Conservation (phyloP, 2,113 vertebrate genomes). For the Pedetes capensis region DNA sequence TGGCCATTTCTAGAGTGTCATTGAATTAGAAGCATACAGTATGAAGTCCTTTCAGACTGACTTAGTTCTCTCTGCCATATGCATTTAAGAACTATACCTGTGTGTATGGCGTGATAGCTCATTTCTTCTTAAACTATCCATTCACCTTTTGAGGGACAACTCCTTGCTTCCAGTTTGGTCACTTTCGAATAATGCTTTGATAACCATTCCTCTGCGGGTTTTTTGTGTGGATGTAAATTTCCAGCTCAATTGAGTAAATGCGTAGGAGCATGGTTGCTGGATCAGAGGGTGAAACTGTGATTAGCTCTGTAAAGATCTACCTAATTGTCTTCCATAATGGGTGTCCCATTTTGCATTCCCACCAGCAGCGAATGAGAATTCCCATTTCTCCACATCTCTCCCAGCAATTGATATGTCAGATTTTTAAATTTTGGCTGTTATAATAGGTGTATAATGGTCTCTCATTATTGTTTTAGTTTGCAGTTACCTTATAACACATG, state of each 20-base stretch:
- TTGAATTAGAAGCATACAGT: too few relatives aligned
- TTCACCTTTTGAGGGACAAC: not conserved
- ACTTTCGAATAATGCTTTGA: not conserved
- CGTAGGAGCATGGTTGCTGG: too few relatives aligned
- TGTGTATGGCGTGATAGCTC: not conserved
- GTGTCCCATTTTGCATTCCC: too few relatives aligned
- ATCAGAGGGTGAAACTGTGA: not conserved
- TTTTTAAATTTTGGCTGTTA: not conserved
- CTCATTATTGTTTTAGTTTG: not conserved
- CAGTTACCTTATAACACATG: not conserved
- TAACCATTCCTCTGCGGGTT: not conserved
- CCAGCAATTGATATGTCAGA: not conserved
- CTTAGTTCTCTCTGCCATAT: too few relatives aligned
- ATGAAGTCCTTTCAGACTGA: too few relatives aligned
- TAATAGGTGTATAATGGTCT: not conserved
- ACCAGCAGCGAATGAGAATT: too few relatives aligned
- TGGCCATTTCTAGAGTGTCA: too few relatives aligned
- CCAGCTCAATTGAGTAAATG: not conserved
- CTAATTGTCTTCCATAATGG: not conserved
- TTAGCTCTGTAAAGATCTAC: not conserved
- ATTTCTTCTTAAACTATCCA: not conserved
- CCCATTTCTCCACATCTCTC: too few relatives aligned
- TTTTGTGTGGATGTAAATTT: not conserved
- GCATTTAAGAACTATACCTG: not conserved
- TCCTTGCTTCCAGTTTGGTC: not conserved